These are phyloP conservation scores for Lepidochrysops patricia DNA, from an alignment of 2,888 invertebrate genomes.

Conservation along the genomic window DNA sequence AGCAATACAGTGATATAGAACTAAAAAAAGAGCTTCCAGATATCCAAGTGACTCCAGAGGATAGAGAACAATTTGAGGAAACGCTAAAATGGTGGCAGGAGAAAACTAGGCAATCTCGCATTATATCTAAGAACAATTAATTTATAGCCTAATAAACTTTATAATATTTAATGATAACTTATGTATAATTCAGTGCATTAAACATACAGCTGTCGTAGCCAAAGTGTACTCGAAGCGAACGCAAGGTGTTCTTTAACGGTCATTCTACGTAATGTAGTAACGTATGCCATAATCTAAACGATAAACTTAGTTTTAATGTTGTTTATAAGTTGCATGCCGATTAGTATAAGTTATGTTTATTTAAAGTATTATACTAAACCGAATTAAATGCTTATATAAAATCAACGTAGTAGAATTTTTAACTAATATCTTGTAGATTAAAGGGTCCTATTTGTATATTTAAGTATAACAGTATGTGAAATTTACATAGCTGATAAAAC, in stretches of 20 bases:
- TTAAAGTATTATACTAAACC: background rate
- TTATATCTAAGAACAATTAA: slow-evolving; percentile 33
- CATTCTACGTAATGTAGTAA: slow-evolving; percentile 26
- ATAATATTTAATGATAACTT: slow-evolving; percentile 25
- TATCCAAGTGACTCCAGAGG: slow-evolving; percentile 64
- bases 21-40: slow-evolving; percentile 65
- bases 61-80: slow-evolving; percentile 65
- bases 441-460: background rate
- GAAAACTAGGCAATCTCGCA: slow-evolving; percentile 54
- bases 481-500: background rate
- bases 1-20: slow-evolving; percentile 62
- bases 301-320: background rate
- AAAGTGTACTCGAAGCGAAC: slow-evolving; percentile 53
- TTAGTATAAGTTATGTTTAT: background rate
- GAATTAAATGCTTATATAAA: background rate
- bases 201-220: slow-evolving; percentile 68
- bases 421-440: background rate
- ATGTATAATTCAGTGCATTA: slow-evolving; percentile 27
- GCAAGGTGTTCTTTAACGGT: slow-evolving; percentile 70
- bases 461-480: background rate
- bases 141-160: slow-evolving; percentile 10
- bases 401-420: background rate
- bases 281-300: slow-evolving; percentile 14
- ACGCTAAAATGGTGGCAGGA: slow-evolving; percentile 72
- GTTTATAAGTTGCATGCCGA: background rate